Base-by-base conservation (phyloP, 2,113 vertebrate genomes). In the Carlito syrichta region DNA sequence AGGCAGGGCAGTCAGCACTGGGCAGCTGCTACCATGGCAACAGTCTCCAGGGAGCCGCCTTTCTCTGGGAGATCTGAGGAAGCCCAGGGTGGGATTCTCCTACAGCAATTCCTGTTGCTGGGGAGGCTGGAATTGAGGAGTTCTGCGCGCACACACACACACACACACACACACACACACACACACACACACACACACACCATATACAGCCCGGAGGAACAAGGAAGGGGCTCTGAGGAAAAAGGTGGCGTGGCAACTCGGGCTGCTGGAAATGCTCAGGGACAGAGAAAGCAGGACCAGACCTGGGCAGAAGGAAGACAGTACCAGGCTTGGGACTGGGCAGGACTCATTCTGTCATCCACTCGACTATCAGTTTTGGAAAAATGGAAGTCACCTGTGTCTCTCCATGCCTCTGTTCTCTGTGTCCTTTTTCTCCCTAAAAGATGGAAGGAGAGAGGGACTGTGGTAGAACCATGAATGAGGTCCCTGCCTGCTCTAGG, bases 21-120 rank as follows among this genome's bases (percentile, higher is more conserved):
- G 89, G 43, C 62, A 96, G 50, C 77, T 94, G 81, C 54, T 85
- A 60, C 71, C 73, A 86, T 95, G 89, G 86, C 77, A 94, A 85
- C 38, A 38, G 54, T 85, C 32, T 90, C 91, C 56, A 94, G 63
- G 69, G 3, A 16, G 6, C 48, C 81, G 30, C 43, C 79, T 81
- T 82, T 76, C 56, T 92, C 69, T 74, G 74, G 27, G 73, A 81
- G 17, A 89, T 74, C 62, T 86, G 30, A 90, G 77, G 63, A 66
- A 96, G n/a, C 56, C 74, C 48, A 78, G 62, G 32, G 60, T 71
- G 13, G 56, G 58, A 79, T 83, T 95, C 94, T 92, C 17, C 58
- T 87, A 32, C 52, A 35, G 14, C 3, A 22, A 78, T 83, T 48
- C 56, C 88, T 92, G 22, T 69, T 30, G 60, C 35, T 58, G 45